These are phyloP conservation scores for Neodon shergylaensis DNA, from an alignment of 2,113 vertebrate species.

Conservation along the genomic window DNA sequence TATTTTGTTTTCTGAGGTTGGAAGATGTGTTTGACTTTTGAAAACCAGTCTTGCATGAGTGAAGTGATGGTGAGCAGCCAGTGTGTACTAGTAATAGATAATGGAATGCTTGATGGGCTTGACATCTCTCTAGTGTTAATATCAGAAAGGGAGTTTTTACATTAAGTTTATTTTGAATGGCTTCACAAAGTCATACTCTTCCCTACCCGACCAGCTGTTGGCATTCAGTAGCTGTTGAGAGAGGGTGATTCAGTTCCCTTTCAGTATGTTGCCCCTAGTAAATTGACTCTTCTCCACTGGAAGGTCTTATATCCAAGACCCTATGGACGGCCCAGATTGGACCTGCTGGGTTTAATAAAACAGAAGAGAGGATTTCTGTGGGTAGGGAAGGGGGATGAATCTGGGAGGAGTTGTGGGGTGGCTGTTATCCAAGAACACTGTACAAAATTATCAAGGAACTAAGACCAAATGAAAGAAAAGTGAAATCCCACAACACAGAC, in stretches of 20 bases:
- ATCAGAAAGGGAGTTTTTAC: not conserved
- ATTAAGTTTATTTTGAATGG: slow-evolving; percentile 13
- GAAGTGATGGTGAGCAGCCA: not conserved
- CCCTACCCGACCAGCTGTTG: not conserved
- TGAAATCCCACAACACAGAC: not conserved
- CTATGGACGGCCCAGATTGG: not conserved
- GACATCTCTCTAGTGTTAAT: not conserved
- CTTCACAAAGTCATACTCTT: not conserved
- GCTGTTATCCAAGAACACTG: not conserved
- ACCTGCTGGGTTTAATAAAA: not conserved
- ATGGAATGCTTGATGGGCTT: slow-evolving; percentile 6
- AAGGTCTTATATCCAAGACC: not conserved
- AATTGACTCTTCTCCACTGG: not conserved
- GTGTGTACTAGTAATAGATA: not conserved
- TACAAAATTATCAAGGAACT: not conserved
- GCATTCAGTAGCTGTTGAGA: not conserved
- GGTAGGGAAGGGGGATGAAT: not conserved
- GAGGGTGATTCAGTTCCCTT: too few relatives aligned
- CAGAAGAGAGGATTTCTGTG: not conserved
- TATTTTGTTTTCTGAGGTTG: slow-evolving; percentile 25
- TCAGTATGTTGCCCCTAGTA: not conserved
- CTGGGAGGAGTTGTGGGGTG: not conserved
- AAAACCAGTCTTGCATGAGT: slow-evolving; percentile 43
- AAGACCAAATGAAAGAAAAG: not conserved
- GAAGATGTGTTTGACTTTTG: slow-evolving; percentile 32